Evolutionary conservation across 2,113 vertebrate genomes (phyloP).

Genomic region (Mormoops blainvillei): DNA sequence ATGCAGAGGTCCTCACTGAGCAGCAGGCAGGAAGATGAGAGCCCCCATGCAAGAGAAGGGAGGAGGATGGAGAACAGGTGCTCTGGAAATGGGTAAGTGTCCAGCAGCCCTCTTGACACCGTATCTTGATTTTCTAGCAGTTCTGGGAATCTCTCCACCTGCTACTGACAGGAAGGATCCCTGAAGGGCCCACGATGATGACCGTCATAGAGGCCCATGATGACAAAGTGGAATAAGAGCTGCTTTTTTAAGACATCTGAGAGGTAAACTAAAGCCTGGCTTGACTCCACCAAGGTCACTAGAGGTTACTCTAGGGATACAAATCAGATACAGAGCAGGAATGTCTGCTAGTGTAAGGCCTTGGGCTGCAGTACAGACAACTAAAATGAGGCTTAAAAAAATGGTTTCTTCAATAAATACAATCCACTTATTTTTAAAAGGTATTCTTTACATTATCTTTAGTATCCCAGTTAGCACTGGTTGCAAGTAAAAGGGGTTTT

Average conservation of each 20-base stretch:
- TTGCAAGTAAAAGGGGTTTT: not conserved
- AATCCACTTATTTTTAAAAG: not conserved
- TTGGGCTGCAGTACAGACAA: not conserved
- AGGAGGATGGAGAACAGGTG: too few relatives aligned
- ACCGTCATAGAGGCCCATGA: too few relatives aligned
- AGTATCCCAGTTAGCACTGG: not conserved
- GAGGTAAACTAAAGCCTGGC: not conserved
- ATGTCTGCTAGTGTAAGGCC: fast-evolving
- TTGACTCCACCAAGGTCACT: not conserved
- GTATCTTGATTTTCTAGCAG: not conserved
- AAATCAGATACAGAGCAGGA: not conserved
- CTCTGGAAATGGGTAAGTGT: not conserved
- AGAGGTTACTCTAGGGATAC: not conserved
- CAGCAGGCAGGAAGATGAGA: not conserved
- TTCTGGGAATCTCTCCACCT: not conserved
- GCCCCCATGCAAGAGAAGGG: not conserved
- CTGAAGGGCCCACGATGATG: not conserved
- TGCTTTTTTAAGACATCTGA: not conserved
- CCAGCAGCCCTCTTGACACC: not conserved
- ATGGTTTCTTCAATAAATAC: not conserved
- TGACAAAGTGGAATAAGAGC: not conserved
- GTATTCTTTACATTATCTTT: not conserved
- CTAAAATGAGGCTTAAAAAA: not conserved
- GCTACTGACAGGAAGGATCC: fast-evolving
- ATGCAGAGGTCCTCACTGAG: not conserved